Conservation (phyloP, 2,113 vertebrate genomes). For the Dendrocopos noguchii region DNA sequence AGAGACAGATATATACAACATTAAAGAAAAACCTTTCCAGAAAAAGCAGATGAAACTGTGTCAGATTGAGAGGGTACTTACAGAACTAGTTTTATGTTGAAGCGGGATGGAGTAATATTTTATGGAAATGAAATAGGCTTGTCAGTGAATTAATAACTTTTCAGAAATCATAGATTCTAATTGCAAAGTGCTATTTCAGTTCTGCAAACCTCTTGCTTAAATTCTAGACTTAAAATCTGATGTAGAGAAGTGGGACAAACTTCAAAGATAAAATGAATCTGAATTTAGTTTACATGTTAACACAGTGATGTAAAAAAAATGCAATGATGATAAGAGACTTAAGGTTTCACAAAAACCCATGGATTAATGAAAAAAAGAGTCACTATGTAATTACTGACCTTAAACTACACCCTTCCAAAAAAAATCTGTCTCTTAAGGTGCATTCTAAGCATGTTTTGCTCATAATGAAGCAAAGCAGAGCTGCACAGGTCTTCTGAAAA, state of each 20-base stretch:
- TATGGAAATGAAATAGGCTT: background rate
- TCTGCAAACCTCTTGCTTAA: background rate
- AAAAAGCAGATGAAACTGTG: background rate
- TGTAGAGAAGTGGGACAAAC: background rate
- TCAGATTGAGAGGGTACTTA: background rate
- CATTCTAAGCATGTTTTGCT: background rate
- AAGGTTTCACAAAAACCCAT: background rate
- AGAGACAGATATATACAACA: background rate
- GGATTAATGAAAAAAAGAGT: background rate
- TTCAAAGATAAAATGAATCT: background rate
- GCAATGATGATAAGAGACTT: background rate
- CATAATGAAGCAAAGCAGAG: background rate
- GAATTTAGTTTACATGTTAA: background rate
- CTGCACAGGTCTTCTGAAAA: slow-evolving; percentile 77
- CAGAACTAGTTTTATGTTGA: background rate
- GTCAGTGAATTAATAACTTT: background rate
- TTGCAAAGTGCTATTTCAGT: background rate
- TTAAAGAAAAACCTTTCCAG: background rate
- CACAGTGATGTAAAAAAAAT: background rate
- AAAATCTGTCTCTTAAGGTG: background rate
- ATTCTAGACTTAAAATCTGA: background rate
- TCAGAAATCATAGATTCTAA: background rate
- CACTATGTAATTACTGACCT: background rate
- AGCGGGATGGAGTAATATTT: background rate
- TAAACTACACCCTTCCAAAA: background rate